Base-by-base conservation (phyloP, 2,888 invertebrate species). In the Anoplius nigerrimus region DNA sequence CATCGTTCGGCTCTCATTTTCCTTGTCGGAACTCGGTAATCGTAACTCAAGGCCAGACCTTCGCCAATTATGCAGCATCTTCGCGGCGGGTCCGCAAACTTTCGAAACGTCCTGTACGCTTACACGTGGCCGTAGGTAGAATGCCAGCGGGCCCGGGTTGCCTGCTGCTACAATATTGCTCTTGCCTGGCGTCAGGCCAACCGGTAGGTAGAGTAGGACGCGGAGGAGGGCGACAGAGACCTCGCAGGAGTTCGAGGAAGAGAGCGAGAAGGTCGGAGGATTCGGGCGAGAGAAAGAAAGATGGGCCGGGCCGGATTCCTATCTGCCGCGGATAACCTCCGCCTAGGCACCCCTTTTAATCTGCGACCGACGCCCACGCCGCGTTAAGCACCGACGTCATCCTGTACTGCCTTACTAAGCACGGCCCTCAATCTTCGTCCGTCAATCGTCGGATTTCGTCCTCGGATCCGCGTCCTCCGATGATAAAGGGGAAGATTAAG, bases 121-220 rank as follows among this genome's bases (percentile, higher is more conserved):
- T 58, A 62, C 65, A 57, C 56, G 65, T 53, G 66, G 61, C 59
- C 54, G 56, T 72, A 72, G 58, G 56, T 72, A 72, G 71, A 78
- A 76, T 74, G 73, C 74, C 71, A 75, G 77, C 72, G 68, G 71
- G 76, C 63, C 71, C 54, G 67, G 74, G 61, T 75, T 79, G 79
- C 74, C 75, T 76, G 78, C 78, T 71, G 73, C 79, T 83, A 81
- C 83, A 80, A 84, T 84, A 84, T 84, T 84, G 81, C 83, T 74
- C 75, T 75, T 78, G 74, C 71, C 65, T 84, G 84, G 84, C 84
- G 57, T 59, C 55, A 63, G 66, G 82, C 84, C 84, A 84, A 75
- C 70, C 11, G 34, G 34, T 13, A 24, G 24, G 34, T 34, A 24
- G 34, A 34, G 34, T 20, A 42, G 24, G 3, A 48, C 34, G 27